Evolutionary conservation across 64 coral and sea anemone genomes (phyloP), one percentile per base, ranked within the genome.

Genomic region (Actinia tenebrosa): DNA sequence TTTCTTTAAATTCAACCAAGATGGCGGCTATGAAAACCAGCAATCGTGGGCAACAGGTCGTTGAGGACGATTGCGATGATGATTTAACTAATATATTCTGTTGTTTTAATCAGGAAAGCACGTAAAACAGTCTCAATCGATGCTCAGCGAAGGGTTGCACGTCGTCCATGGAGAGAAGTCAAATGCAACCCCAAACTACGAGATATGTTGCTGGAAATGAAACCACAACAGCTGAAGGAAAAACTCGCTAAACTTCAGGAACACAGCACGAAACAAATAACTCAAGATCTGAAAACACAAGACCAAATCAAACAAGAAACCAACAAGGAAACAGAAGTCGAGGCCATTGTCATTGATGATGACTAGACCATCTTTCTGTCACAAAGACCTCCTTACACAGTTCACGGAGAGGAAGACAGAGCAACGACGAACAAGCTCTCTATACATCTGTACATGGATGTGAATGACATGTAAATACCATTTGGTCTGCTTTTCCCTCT

Each of bases 281-380:
- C 15, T 20, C 53, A 81, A 81, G 79, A 79, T 18, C 23, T 79
- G 77, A 45, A 43, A 44, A 79, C 11, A 19, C 30, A 7, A 47
- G 37, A 45, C 43, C 44, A 81, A 3, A 16, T 81, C 4, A 81
- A 81, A n/a, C 43, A 81, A 50, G 53, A 19, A 79, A 23, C n/a
- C 3, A 56, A 86, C 19, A 77, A 78, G 25, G 77, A 84, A 82
- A 62, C 59, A 10, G 82, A 77, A 47, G 87, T 89, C 16, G 94
- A 95, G 64, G 60, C 94, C 2, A 95, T 96, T 45, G 94, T 96
- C 66, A 96, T 96, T 43, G 94, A 96, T 20, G 94, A 96, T 71
- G 94, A 96, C 45, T 96, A 63, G 92, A 53, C 14, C 18, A 30
- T 37, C 79, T 44, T 66, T 5, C 63, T 10, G 22, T 23, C n/a